A percentile compares a stretch with the other conserved stretches of the same genome.
Conservation (phyloP, 2,888 invertebrate species). For the Tuberolachnus salignus region DNA sequence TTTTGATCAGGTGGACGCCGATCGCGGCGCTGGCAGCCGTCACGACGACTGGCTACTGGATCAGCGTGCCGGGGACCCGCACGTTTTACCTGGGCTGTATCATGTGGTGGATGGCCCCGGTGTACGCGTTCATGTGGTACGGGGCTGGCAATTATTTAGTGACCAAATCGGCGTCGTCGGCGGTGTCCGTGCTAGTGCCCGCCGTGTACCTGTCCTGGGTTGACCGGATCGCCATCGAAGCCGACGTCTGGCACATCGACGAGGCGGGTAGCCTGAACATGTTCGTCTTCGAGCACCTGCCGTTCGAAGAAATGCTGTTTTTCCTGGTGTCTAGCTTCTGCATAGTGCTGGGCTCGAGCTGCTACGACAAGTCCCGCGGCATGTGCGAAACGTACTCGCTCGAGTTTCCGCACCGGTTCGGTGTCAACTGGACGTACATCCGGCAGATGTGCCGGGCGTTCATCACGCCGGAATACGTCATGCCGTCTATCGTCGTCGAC, state of each 20-base stretch:
- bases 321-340: neutral
- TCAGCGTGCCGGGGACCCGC: neutral
- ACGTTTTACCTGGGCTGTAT: slow-evolving; percentile 34
- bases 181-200: slow-evolving; percentile 6
- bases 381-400: slow-evolving; percentile 3
- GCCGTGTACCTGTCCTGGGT: slow-evolving; percentile 24
- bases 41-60: neutral
- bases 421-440: neutral
- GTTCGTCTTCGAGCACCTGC: neutral
- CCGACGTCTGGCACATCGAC: slow-evolving; percentile 12
- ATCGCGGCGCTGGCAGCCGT: neutral
- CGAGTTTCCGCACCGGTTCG: neutral
- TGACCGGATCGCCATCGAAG: neutral
- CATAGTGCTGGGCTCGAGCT: neutral
- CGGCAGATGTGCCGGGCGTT: neutral
- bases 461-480: neutral
- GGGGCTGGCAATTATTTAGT: slow-evolving; percentile 30
- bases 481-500: neutral
- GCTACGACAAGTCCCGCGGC: slow-evolving; percentile 16
- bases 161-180: neutral
- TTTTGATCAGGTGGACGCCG: slow-evolving; percentile 34
- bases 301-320: slow-evolving; percentile 25
- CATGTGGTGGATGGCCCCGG: slow-evolving; percentile 32
- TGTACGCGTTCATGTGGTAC: slow-evolving; percentile 26
- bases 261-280: neutral